These are phyloP conservation scores for Brenthis hecate DNA, from an alignment of 2,888 invertebrate genomes.

Conservation along the genomic window DNA sequence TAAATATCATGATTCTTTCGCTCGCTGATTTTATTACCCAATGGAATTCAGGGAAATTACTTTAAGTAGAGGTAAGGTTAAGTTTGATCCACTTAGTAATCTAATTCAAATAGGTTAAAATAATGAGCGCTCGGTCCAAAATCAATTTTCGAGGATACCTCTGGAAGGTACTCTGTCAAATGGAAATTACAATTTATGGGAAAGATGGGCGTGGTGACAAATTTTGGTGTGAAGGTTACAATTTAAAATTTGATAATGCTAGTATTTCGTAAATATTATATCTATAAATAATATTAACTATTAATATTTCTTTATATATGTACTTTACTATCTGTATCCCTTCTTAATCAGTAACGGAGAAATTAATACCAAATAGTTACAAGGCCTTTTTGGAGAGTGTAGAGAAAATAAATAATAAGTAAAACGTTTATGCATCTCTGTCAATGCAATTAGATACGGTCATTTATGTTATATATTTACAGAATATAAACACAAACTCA, in stretches of 20 bases:
- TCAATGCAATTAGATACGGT: too few species aligned
- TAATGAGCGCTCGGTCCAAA: slow-evolving; percentile 43
- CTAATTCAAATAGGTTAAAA: slow-evolving; percentile 45
- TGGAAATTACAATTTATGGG: slow-evolving; percentile 45
- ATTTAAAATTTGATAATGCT: slow-evolving; percentile 18
- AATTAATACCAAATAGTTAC: too few species aligned
- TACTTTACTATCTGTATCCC: too few species aligned
- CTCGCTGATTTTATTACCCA: slow-evolving; percentile 48
- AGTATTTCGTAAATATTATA: slow-evolving; percentile 14
- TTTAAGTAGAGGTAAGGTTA: slow-evolving; percentile 37
- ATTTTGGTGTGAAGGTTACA: slow-evolving; percentile 36
- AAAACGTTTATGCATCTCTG: too few species aligned
- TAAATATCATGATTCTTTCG: slow-evolving; percentile 22
- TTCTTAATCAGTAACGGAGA: too few species aligned
- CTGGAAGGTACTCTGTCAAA: slow-evolving; percentile 40
- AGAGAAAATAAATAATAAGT: too few species aligned
- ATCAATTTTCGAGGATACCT: slow-evolving; percentile 46
- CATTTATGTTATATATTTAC: too few species aligned
- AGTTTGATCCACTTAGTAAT: slow-evolving; percentile 42
- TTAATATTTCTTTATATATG: too few species aligned
- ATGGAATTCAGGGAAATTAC: slow-evolving; percentile 53
- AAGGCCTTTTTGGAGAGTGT: too few species aligned
- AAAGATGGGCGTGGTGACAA: slow-evolving; percentile 39
- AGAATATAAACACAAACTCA: too few species aligned
- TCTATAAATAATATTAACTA: too few species aligned